Evolutionary conservation across 2,888 invertebrate genomes (phyloP), one percentile per base, ranked within the genome.

Genomic region (Silvanus unidentatus): DNA sequence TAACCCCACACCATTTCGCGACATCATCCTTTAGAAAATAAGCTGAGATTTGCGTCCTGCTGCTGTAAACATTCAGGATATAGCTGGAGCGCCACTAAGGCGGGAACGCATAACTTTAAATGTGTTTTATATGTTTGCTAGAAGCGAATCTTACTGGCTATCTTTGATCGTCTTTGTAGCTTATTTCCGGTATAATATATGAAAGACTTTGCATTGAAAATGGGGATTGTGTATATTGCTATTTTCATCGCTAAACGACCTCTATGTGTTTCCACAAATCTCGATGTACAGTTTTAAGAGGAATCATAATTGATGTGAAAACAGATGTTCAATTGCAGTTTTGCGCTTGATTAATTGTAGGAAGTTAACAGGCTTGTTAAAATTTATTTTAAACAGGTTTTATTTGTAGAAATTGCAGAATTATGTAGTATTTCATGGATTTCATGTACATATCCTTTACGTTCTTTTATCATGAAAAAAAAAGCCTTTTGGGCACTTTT

Each of bases 141-240:
- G 32, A 13, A 34, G 38, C 30, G 34, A 30, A 30, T 43, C 43
- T 43, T 43, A 39, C 48, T 50, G 53, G 52, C 55, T 51, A 55
- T 57, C 57, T 57, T 44, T 55, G 57, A 57, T 55, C 53, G 57
- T 57, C 57, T 57, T 55, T 55, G 55, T 55, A 52, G 57, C 51
- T 57, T 51, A 57, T 55, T 55, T 55, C 54, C 57, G 52, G 50
- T 44, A 47, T 47, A 53, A 50, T 49, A 46, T 53, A 52, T 47
- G 54, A 42, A 45, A 28, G 45, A 43, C 49, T 48, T 54, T 42
- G 49, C 47, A 50, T 52, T 47, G 49, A 49, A 51, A 53, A 48
- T 48, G 34, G 47, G 32, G 10, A 4, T 5, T 22, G 8, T 22
- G 8, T 32, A 32, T 5, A 32, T 32, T 32, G 32, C 32, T 32